A percentile compares a stretch with the other conserved stretches of the same genome.
These are phyloP conservation scores for Catotricha subobsoleta DNA, from an alignment of 2,888 invertebrate genomes.

Conservation along the genomic window DNA sequence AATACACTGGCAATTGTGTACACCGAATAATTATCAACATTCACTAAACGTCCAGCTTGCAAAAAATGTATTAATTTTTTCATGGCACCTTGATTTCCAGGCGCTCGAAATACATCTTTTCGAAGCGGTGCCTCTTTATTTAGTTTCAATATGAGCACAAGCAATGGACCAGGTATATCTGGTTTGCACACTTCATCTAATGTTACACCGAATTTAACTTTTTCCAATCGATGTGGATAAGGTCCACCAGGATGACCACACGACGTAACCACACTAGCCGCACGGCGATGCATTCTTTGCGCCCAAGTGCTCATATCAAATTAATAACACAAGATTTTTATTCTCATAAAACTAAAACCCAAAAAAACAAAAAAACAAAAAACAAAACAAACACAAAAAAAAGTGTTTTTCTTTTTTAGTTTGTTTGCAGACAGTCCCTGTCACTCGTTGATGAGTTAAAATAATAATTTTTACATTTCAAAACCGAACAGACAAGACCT, in stretches of 20 bases:
- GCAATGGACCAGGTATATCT: conserved; percentile 80
- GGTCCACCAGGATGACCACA: conserved; percentile 66
- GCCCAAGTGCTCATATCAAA: conserved; percentile 40
- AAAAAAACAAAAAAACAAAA: not conserved
- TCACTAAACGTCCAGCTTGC: conserved; percentile 74
- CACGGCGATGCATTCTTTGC: conserved; percentile 78
- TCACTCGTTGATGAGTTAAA: not conserved
- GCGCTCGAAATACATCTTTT: conserved; percentile 87
- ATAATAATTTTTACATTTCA: not conserved
- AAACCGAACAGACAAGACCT: too few relatives aligned
- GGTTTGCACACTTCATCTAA: conserved; percentile 88
- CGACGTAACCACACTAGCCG: conserved; percentile 81
- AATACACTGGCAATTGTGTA: conserved; percentile 97
- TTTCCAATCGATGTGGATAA: conserved; percentile 69
- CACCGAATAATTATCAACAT: conserved; percentile 88
- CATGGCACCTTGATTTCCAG: conserved; percentile 88
- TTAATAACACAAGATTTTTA: not conserved
- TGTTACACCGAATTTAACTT: conserved; percentile 87
- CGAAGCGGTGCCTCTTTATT: conserved; percentile 89
- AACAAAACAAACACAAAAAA: too few relatives aligned
- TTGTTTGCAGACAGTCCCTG: not conserved
- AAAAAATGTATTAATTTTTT: conserved; percentile 82
- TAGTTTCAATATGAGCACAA: conserved; percentile 78
- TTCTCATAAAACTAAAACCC: not conserved
- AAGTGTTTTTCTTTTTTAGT: not conserved